Conservation (phyloP, 2,113 vertebrate species). For the Malurus cyaneus region DNA sequence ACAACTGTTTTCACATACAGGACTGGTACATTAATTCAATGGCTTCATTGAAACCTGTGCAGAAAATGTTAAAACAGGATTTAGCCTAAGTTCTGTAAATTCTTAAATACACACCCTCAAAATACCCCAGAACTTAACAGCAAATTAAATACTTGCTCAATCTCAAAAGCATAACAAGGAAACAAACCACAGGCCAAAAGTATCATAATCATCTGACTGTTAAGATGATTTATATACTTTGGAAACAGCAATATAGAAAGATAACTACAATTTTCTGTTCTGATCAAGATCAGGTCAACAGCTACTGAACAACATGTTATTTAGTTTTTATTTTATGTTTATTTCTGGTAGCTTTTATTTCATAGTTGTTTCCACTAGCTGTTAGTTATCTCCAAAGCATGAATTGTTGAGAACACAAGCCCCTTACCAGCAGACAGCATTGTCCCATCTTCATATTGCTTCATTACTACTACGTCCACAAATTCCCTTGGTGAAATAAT, state of each 20-base stretch:
- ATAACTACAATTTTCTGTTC: neutral
- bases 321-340: neutral
- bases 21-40: neutral
- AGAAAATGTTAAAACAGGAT: neutral
- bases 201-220: neutral
- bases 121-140: neutral
- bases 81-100: neutral
- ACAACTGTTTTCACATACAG: neutral
- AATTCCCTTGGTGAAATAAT: constrained; percentile 94
- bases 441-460: constrained; percentile 84
- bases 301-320: neutral
- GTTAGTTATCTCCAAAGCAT: neutral
- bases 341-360: neutral
- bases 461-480: constrained; percentile 87
- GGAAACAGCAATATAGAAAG: neutral
- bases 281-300: neutral
- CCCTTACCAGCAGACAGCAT: constrained; percentile 87
- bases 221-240: neutral
- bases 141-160: neutral
- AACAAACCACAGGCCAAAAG: neutral
- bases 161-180: neutral
- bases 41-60: neutral
- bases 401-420: neutral
- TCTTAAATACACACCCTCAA: neutral
- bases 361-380: neutral